Conservation (phyloP, 2,113 vertebrate species). For the Callocephalon fimbriatum region DNA sequence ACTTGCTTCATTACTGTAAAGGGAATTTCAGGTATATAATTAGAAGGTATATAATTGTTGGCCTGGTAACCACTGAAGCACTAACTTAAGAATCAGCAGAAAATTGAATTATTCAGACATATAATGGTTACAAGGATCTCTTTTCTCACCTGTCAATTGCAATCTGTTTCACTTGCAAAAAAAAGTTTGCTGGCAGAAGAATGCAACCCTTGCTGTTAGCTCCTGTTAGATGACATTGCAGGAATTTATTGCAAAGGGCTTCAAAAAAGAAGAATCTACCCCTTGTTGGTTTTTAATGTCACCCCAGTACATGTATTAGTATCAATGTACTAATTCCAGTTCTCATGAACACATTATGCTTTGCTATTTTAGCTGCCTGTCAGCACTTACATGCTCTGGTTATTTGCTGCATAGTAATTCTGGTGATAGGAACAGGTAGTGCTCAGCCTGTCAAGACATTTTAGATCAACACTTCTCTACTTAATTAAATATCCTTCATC, state of each 20-base stretch:
- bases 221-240: background rate
- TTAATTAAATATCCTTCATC: background rate
- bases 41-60: background rate
- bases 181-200: background rate
- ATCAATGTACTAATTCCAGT: background rate
- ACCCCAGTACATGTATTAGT: background rate
- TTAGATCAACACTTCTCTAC: background rate
- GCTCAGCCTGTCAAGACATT: background rate
- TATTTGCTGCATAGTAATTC: background rate
- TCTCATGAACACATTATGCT: background rate
- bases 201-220: background rate
- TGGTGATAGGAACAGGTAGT: background rate
- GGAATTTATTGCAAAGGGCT: background rate
- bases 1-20: background rate
- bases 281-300: background rate
- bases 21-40: slow-evolving; percentile 12
- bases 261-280: background rate
- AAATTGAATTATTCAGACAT: slow-evolving; percentile 44
- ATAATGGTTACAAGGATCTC: background rate
- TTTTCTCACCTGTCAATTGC: slow-evolving; percentile 57
- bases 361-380: background rate
- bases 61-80: background rate
- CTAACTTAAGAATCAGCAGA: slow-evolving; percentile 47
- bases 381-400: background rate
- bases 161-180: slow-evolving; percentile 46